phyloP scores from a whole-genome alignment of 2,113 vertebrate genomes.

The Vanacampus margaritifer region DNA sequence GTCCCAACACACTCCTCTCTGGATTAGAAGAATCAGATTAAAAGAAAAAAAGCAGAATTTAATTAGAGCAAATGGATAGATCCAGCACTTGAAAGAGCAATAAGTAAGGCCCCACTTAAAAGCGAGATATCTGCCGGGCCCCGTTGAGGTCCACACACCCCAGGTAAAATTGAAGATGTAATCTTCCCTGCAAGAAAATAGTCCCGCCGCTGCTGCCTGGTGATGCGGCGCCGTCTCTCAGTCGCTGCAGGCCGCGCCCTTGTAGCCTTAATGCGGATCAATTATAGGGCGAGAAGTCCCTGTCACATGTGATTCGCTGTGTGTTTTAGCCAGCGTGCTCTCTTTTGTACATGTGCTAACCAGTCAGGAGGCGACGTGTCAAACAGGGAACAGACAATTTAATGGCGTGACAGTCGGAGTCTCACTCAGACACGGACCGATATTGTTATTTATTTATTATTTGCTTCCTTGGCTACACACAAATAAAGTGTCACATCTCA shows the following conservation, averaged over 20 bases:
- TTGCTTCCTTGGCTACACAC: conserved; percentile 74
- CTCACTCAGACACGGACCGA: conserved; percentile 73
- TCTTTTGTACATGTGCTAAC: conserved; percentile 98
- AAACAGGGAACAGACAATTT: conserved; percentile 85
- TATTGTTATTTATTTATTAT: conserved; percentile 97
- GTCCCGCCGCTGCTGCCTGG: conserved; percentile 53
- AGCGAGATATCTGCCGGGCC: conserved; percentile 66
- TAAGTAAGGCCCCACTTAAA: conserved; percentile 76
- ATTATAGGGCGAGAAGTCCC: conserved; percentile 90
- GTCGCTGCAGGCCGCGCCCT: conserved; percentile 57
- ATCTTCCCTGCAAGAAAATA: conserved; percentile 70
- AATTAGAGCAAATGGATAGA: conserved; percentile 78
- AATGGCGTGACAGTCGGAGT: conserved; percentile 90
- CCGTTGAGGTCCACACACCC: conserved; percentile 65
- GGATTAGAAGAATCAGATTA: conserved; percentile 79
- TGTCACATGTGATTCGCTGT: conserved; percentile 95
- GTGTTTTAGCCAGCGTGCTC: conserved; percentile 86
- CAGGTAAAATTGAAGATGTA: conserved; percentile 77
- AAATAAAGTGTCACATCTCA: conserved; percentile 82
- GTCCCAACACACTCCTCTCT: conserved; percentile 74
- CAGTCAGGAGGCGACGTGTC: conserved; percentile 91
- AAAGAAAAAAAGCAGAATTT: conserved; percentile 73
- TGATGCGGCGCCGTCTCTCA: conserved; percentile 56
- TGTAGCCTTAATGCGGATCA: conserved; percentile 86
- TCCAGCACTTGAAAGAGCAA: conserved; percentile 75